phyloP scores from a whole-genome alignment of 1,140 invertebrate genomes.

The Pinna nobilis region DNA sequence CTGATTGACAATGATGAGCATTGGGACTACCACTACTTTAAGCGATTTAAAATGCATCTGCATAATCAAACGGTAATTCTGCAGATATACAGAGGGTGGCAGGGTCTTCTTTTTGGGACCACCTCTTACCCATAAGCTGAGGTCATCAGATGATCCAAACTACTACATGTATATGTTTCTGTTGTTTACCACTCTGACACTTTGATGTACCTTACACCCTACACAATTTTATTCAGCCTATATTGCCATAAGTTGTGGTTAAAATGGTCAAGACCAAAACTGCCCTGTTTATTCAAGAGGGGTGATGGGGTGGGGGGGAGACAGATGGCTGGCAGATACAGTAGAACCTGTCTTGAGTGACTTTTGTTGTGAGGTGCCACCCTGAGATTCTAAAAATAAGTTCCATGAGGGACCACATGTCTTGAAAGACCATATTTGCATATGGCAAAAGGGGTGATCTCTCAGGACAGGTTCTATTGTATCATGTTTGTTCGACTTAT shows the following conservation, averaged over 20 bases:
- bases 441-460: too few relatives aligned
- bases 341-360: too few relatives aligned
- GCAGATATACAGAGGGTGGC: neutral
- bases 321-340: too few relatives aligned
- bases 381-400: too few relatives aligned
- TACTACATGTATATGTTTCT: neutral
- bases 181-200: neutral
- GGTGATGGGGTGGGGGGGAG: too few relatives aligned
- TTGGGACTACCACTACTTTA: conserved; percentile 78
- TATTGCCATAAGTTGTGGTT: neutral
- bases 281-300: too few relatives aligned
- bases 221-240: neutral
- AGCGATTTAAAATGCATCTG: conserved; percentile 80
- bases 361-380: too few relatives aligned
- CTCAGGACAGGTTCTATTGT: too few relatives aligned
- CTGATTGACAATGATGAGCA: conserved; percentile 76
- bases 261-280: too few relatives aligned
- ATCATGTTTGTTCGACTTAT: too few relatives aligned
- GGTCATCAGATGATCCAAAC: neutral
- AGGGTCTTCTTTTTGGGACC: neutral
- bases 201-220: neutral
- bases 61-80: conserved; percentile 76
- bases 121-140: neutral
- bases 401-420: too few relatives aligned
- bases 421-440: too few relatives aligned